Evolutionary conservation across 2,113 vertebrate species (phyloP).

Genomic region (Triplophysa tibetana): DNA sequence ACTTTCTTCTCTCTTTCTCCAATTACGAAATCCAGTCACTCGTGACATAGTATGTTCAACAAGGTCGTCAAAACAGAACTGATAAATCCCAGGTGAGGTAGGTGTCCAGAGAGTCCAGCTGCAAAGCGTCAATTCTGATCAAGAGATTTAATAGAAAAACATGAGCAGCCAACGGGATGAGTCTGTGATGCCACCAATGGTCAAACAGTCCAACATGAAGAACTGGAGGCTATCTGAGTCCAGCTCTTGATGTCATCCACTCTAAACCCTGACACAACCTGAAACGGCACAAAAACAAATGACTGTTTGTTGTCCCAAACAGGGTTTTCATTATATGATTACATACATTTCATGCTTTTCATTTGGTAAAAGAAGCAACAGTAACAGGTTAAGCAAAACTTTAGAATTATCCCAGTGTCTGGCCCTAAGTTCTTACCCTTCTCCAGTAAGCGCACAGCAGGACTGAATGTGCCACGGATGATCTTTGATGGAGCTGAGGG

Average conservation of each 20-base stretch:
- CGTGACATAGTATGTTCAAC: conserved; percentile 7
- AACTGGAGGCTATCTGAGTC: conserved; percentile 90
- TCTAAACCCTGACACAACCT: conserved; percentile 98
- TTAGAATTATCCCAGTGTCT: too few species aligned
- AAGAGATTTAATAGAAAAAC: conserved; percentile 28
- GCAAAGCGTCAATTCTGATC: conserved; percentile 28
- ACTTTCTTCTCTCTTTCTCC: conserved; percentile 11
- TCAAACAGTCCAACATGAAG: conserved; percentile 42
- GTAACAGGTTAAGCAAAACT: neutral
- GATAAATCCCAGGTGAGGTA: conserved; percentile 51
- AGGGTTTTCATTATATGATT: too few species aligned
- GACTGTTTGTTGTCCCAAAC: neutral
- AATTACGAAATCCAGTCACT: neutral
- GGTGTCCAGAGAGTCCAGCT: conserved; percentile 44
- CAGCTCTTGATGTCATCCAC: conserved; percentile 98
- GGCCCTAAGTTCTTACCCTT: conserved; percentile 77
- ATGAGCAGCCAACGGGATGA: conserved; percentile 30
- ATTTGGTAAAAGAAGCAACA: too few species aligned
- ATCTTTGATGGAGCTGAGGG: conserved; percentile 95
- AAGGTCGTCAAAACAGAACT: neutral
- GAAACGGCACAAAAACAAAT: conserved; percentile 12
- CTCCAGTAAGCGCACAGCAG: conserved; percentile 95
- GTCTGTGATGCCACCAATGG: conserved; percentile 11
- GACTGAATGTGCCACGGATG: conserved; percentile 99
- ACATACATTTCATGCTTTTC: too few species aligned